Conservation (phyloP, 2,113 vertebrate genomes). For the Esox niger region DNA sequence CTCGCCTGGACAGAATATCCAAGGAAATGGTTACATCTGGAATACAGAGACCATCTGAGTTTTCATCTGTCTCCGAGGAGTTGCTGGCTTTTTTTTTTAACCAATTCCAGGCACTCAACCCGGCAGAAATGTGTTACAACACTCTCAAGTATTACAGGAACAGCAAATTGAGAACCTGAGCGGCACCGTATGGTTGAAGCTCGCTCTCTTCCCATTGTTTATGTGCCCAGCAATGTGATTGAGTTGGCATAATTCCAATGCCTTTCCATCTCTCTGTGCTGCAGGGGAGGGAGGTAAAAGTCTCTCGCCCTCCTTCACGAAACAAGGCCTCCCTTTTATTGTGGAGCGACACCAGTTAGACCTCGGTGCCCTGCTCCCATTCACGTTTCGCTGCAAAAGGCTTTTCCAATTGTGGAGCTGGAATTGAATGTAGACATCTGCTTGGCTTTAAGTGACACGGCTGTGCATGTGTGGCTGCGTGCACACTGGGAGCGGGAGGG, state of each 20-base stretch:
- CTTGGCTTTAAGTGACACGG: constrained; percentile 34
- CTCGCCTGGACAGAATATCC: constrained; percentile 88
- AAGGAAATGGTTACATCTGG: constrained; percentile 94
- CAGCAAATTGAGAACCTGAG: constrained; percentile 24
- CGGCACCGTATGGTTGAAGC: constrained; percentile 41
- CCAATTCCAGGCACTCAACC: constrained; percentile 8
- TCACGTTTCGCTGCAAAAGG: not conserved
- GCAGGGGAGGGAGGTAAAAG: constrained; percentile 43
- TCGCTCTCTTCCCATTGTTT: constrained; percentile 25
- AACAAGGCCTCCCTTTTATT: constrained; percentile 41
- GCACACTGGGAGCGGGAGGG: constrained; percentile 8
- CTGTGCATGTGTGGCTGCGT: constrained; percentile 4
- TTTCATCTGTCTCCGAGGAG: constrained; percentile 79
- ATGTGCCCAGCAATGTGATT: constrained; percentile 1
- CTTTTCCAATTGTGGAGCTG: constrained; percentile 21
- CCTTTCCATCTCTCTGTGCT: not conserved
- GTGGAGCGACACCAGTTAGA: constrained; percentile 24
- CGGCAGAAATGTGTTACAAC: constrained; percentile 15
- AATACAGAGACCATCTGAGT: constrained; percentile 86
- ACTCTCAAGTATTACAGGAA: constrained; percentile 11
- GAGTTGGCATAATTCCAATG: not conserved
- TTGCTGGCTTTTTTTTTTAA: constrained; percentile 29
- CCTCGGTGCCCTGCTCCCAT: not conserved
- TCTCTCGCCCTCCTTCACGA: constrained; percentile 33
- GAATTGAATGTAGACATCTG: constrained; percentile 46